Evolutionary conservation across 1,140 invertebrate species (phyloP).

Genomic region (Pogonomyrmex californicus): DNA sequence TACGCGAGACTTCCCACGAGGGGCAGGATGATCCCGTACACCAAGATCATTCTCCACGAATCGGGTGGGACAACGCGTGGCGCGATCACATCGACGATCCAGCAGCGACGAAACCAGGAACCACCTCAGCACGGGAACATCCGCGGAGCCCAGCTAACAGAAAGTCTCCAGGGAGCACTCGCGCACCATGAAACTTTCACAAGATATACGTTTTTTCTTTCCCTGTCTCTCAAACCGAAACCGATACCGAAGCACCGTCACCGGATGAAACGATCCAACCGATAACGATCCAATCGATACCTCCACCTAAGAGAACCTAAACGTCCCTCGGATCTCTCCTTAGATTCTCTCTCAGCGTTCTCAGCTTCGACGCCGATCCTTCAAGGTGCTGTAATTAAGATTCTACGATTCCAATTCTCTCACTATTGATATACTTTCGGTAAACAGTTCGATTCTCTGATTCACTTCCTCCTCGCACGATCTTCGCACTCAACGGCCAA

Average conservation of each 20-base stretch:
- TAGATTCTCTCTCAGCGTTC: background rate
- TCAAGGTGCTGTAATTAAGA: background rate
- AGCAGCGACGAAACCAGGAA: slow-evolving; percentile 67
- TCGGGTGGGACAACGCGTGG: slow-evolving; percentile 55
- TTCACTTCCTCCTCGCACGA: background rate
- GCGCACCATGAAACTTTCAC: slow-evolving; percentile 72
- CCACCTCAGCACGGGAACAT: slow-evolving; percentile 57
- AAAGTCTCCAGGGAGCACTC: slow-evolving; percentile 50
- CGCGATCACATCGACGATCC: slow-evolving; percentile 79
- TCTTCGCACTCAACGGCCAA: background rate
- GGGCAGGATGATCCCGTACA: slow-evolving; percentile 76
- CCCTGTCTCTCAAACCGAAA: slow-evolving; percentile 54
- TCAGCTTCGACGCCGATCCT: background rate
- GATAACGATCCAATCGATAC: background rate
- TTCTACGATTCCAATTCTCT: background rate
- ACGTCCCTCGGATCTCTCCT: background rate
- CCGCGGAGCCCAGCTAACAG: slow-evolving; percentile 19
- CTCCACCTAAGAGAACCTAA: no score
- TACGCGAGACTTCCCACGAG: slow-evolving; percentile 78
- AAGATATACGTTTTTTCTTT: slow-evolving; percentile 55
- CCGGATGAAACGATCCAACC: background rate
- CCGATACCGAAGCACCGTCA: slow-evolving; percentile 5
- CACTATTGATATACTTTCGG: background rate
- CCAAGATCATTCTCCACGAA: slow-evolving; percentile 78
- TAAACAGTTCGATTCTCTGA: background rate